phyloP scores from a whole-genome alignment of 2,888 invertebrate species.

The Marasmarcha lunaedactyla region DNA sequence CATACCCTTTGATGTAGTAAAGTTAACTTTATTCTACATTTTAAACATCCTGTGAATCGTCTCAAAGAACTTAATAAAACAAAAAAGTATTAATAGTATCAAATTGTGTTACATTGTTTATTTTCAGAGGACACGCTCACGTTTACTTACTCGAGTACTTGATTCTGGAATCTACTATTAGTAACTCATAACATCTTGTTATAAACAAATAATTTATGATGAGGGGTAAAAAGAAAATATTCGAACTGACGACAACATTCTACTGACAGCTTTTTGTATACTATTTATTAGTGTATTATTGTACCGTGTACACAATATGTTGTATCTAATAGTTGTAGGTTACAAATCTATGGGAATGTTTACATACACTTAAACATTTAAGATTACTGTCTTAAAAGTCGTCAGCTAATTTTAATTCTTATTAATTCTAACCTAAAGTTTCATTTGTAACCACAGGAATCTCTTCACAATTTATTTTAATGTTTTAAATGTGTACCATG shows the following conservation, averaged over 20 bases:
- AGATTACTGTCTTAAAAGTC: too few species aligned
- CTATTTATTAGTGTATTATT: conserved; percentile 60
- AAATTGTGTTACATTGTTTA: conserved; percentile 58
- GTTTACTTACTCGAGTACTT: conserved; percentile 32
- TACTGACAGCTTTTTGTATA: conserved; percentile 57
- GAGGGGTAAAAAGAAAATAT: conserved; percentile 36
- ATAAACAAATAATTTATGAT: conserved; percentile 55
- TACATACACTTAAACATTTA: conserved; percentile 32
- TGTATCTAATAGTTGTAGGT: conserved; percentile 48
- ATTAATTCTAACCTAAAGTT: too few species aligned
- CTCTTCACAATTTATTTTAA: too few species aligned
- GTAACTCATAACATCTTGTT: conserved; percentile 60
- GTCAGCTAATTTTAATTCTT: too few species aligned
- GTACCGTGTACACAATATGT: too few species aligned
- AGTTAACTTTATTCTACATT: too few species aligned
- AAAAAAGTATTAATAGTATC: too few species aligned
- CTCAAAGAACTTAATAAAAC: too few species aligned
- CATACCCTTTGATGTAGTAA: too few species aligned
- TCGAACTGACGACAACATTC: conserved; percentile 44
- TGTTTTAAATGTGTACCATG: too few species aligned
- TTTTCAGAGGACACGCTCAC: conserved; percentile 61
- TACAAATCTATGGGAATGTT: conserved; percentile 56
- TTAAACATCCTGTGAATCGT: too few species aligned
- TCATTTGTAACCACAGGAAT: too few species aligned
- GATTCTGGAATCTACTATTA: conserved; percentile 36